phyloP scores from a whole-genome alignment of 2,797 vertebrate genomes.

The Macroramphosus scolopax region DNA sequence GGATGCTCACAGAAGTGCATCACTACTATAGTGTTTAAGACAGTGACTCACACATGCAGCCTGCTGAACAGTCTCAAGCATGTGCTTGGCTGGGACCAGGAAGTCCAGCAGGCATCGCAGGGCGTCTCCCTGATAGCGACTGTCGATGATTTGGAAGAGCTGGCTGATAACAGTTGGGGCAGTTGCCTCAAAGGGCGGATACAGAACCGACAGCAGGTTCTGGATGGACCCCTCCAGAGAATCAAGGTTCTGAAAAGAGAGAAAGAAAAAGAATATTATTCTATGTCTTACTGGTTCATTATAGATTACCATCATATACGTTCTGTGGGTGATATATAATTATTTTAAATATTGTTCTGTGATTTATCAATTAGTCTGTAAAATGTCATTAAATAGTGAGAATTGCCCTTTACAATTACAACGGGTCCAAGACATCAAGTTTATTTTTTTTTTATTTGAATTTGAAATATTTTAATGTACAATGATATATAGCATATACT shows the following conservation, averaged over 20 bases:
- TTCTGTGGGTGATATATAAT: no score
- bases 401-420: no score
- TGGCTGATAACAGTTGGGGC: slow-evolving; percentile 82
- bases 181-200: slow-evolving; percentile 82
- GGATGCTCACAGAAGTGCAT: no score
- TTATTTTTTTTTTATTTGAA: no score
- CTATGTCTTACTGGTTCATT: not conserved
- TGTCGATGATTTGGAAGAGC: slow-evolving; percentile 85
- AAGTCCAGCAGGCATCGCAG: slow-evolving; percentile 87
- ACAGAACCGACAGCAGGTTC: slow-evolving; percentile 79
- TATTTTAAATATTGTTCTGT: no score
- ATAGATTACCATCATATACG: no score
- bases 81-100: slow-evolving; percentile 86
- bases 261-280: not conserved
- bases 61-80: slow-evolving; percentile 85
- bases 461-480: no score
- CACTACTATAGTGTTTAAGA: no score
- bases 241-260: slow-evolving; percentile 77
- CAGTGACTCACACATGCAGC: slow-evolving; percentile 78
- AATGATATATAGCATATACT: no score
- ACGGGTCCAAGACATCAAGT: no score
- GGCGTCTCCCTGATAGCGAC: slow-evolving; percentile 81
- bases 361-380: no score
- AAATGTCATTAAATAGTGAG: no score
- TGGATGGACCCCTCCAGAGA: slow-evolving; percentile 84